Percentiles rank a stretch among this genome's conserved stretches.
Conservation (phyloP, 2,888 invertebrate genomes). For the Scaptomyza polygonia region DNA sequence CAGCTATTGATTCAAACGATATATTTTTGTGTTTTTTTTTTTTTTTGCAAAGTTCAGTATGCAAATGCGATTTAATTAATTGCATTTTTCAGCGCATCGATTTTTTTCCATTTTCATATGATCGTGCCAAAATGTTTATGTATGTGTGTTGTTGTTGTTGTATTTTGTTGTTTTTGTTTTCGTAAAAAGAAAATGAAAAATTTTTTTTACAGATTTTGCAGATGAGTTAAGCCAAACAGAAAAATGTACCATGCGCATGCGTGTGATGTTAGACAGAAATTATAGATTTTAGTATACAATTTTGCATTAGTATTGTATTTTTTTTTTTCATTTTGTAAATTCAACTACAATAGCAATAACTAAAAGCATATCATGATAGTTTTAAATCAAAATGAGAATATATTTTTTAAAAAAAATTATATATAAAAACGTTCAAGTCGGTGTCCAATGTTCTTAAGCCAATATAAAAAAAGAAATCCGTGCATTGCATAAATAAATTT, state of each 20-base stretch:
- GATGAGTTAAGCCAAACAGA: slow-evolving; percentile 65
- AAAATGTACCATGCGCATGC: slow-evolving; percentile 84
- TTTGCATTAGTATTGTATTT: slow-evolving; percentile 74
- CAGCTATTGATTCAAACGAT: slow-evolving; percentile 12
- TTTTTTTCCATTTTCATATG: slow-evolving; percentile 29
- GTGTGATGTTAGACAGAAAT: slow-evolving; percentile 85
- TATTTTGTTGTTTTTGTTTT: slow-evolving; percentile 31
- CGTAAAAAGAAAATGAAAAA: slow-evolving; percentile 49
- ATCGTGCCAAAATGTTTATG: slow-evolving; percentile 23
- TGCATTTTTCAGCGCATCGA: slow-evolving; percentile 39
- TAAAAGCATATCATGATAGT: slow-evolving; percentile 47
- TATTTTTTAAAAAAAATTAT: not conserved
- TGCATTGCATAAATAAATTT: slow-evolving; percentile 38
- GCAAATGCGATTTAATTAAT: slow-evolving; percentile 38
- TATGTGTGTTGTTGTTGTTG: slow-evolving; percentile 31
- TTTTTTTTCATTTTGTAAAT: slow-evolving; percentile 7
- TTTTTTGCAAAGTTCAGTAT: slow-evolving; percentile 49
- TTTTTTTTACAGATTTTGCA: slow-evolving; percentile 62
- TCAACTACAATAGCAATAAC: slow-evolving; percentile 68
- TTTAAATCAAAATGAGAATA: slow-evolving; percentile 8
- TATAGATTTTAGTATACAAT: slow-evolving; percentile 82
- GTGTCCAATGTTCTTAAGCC: slow-evolving; percentile 25
- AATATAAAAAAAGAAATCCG: slow-evolving; percentile 23
- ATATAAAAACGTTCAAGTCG: slow-evolving; percentile 16
- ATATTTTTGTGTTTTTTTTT: not conserved